Conservation (phyloP, 2,888 invertebrate genomes). For the Morpho achilles region DNA sequence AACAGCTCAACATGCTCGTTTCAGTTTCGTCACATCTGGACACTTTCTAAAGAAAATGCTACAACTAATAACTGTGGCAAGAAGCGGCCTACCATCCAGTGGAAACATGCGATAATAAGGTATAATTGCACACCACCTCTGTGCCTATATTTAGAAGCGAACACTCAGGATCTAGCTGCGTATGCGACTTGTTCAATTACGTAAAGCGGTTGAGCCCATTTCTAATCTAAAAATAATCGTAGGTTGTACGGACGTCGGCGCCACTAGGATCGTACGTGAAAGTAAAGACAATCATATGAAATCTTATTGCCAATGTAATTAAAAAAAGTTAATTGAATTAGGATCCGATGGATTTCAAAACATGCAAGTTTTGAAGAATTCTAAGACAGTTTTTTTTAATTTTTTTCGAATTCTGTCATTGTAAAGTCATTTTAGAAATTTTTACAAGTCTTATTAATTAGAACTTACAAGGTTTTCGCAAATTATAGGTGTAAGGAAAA, state of each 20-base stretch:
- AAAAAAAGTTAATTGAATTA: slow-evolving; percentile 27
- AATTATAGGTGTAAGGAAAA: too few relatives aligned
- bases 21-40: slow-evolving; percentile 71
- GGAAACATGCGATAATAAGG: slow-evolving; percentile 77
- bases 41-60: slow-evolving; percentile 76
- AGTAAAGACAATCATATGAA: slow-evolving; percentile 68
- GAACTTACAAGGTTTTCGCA: too few relatives aligned
- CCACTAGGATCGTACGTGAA: slow-evolving; percentile 73
- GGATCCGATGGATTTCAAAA: neutral
- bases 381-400: neutral
- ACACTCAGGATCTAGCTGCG: slow-evolving; percentile 72
- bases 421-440: neutral
- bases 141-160: slow-evolving; percentile 76
- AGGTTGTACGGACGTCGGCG: slow-evolving; percentile 73
- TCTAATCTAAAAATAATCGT: slow-evolving; percentile 80
- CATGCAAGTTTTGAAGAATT: neutral
- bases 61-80: slow-evolving; percentile 54
- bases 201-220: slow-evolving; percentile 79
- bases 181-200: slow-evolving; percentile 76
- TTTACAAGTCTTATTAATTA: too few relatives aligned
- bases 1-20: slow-evolving; percentile 57
- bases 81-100: slow-evolving; percentile 66
- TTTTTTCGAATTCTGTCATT: neutral
- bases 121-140: slow-evolving; percentile 72
- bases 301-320: slow-evolving; percentile 24